These are phyloP conservation scores for Colistium nudipinnis DNA, from an alignment of 2,113 vertebrate genomes.

Conservation along the genomic window DNA sequence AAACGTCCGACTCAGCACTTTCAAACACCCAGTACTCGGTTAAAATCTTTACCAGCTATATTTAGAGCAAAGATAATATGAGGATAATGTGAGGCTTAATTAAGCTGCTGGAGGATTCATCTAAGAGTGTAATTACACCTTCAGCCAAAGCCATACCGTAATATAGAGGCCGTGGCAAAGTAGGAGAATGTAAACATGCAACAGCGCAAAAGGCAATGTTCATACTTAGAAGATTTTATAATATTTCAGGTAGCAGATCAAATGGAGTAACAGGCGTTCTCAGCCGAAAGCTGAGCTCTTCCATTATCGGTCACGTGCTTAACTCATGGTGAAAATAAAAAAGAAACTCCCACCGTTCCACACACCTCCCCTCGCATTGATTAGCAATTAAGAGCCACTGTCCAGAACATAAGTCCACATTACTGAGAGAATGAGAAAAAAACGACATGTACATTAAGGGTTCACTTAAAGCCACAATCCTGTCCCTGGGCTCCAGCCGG, in stretches of 20 bases:
- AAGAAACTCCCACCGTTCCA: conserved; percentile 31
- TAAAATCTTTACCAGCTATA: conserved; percentile 12
- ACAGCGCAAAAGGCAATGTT: not conserved
- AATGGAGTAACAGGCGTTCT: no score
- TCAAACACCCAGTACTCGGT: conserved; percentile 14
- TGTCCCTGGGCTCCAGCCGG: conserved; percentile 32
- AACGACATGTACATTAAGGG: conserved; percentile 67
- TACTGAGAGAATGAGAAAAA: conserved; percentile 52
- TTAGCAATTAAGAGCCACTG: conserved; percentile 68
- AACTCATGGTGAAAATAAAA: conserved; percentile 28
- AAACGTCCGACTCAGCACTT: conserved; percentile 54
- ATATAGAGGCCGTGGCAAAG: not conserved
- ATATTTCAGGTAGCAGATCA: no score
- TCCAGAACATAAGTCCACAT: conserved; percentile 65
- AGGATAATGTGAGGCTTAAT: conserved; percentile 20
- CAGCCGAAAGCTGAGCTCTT: no score
- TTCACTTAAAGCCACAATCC: conserved; percentile 63
- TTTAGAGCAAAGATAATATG: conserved; percentile 4
- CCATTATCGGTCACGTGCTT: conserved; percentile 36
- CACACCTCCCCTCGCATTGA: conserved; percentile 55
- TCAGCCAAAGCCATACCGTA: not conserved
- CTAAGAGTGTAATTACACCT: conserved; percentile 3
- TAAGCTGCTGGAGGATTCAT: conserved; percentile 6
- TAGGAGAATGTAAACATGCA: not conserved
- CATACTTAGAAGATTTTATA: conserved; percentile 1